Evolutionary conservation across 2,888 invertebrate genomes (phyloP), one percentile per base, ranked within the genome.

Genomic region (Noctuana brunneofusca): DNA sequence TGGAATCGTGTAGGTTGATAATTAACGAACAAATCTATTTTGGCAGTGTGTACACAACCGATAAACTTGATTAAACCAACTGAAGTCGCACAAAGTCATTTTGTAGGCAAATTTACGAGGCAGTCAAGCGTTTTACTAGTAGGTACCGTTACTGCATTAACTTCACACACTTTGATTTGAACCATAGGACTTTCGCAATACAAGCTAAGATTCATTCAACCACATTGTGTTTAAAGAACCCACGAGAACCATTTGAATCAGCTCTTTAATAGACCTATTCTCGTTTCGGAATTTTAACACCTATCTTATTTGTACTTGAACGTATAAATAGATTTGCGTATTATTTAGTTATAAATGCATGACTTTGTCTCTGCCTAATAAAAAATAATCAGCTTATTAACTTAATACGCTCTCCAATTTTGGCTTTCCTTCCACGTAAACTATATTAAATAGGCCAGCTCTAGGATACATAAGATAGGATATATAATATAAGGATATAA

Each of bases 91-190:
- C 63, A 58, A 65, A 68, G 66, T 68, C 68, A 59, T 63, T 64
- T 54, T 63, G 54, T 62, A 50, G 59, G 64, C 54, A 64, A 65
- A 68, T 68, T 68, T 68, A 68, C 66, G 68, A 68, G 63, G 66
- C 64, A 63, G 58, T 68, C 66, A 65, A 59, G 38, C 63, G 56
- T 58, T 68, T 67, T 63, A 65, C 58, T 64, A 66, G 67, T 55
- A 53, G 38, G 5, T 14, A 14, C 32, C 46, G 32, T 35, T 27
- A 57, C 49, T 54, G 63, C 62, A 59, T 32, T 54, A 52, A 32
- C 16, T 64, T 63, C 38, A 62, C 54, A 32, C 64, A 66, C 63
- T 48, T 64, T 60, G 65, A 63, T 68, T 64, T 67, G 63, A 57
- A 52, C 68, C 67, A 64, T 71, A 66, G 50, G 20, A 50, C 55